Conservation (phyloP, 2,888 invertebrate species). For the Rapana venosa region DNA sequence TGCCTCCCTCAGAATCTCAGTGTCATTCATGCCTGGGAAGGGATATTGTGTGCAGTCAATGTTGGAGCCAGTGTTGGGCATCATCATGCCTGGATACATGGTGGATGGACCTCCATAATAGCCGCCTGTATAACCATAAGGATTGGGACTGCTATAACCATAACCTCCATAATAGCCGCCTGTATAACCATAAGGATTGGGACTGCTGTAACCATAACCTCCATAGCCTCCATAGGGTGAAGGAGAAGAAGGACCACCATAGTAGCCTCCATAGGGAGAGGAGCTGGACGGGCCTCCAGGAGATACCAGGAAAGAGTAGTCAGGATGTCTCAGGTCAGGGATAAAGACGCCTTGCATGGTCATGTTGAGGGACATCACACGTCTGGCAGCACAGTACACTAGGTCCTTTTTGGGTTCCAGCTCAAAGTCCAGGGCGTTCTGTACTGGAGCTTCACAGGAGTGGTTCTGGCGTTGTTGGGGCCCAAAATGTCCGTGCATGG, state of each 20-base stretch:
- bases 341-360: conserved; percentile 6
- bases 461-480: conserved; percentile 1
- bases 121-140: neutral
- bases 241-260: neutral
- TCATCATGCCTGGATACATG: neutral
- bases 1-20: neutral
- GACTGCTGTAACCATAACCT: neutral
- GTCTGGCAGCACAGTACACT: conserved; percentile 32
- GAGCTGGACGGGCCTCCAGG: conserved; percentile 21
- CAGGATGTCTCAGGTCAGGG: conserved; percentile 14
- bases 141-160: neutral
- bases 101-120: conserved; percentile 1
- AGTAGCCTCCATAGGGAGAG: conserved; percentile 1
- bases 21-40: neutral
- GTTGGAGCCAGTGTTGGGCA: neutral
- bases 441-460: conserved; percentile 20
- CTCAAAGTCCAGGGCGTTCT: conserved; percentile 6
- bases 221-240: neutral
- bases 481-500: neutral
- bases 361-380: neutral
- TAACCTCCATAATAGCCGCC: conserved; percentile 3
- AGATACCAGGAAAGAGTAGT: conserved; percentile 1
- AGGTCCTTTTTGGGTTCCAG: conserved; percentile 22
- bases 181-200: neutral
- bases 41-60: neutral